Base-by-base conservation (phyloP, 2,888 invertebrate species). In the Orthosia gracilis region DNA sequence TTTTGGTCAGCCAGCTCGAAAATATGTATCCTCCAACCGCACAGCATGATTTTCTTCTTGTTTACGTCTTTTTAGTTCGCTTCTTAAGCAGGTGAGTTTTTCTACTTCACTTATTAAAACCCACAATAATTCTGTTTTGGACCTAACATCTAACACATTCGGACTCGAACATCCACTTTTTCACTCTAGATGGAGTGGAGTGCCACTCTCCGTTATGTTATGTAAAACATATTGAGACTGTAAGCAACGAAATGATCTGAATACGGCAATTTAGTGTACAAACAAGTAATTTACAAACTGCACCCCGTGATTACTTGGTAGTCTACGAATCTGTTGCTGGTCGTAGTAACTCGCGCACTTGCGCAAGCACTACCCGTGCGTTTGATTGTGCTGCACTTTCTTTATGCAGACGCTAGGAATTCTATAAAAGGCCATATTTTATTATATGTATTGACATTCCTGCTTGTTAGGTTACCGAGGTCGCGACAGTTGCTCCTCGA, bases 381-480 rank as follows among this genome's bases (percentile, higher is more conserved):
- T 78, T 80, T 73, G 70, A 75, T 84, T 80, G 69, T 76, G 70
- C 67, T 75, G 82, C 84, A 82, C 86, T 86, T 86, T 86, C 87
- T 84, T 87, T 80, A 82, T 71, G 76, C 72, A 78, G 68, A 69
- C 68, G 47, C 61, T 65, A 66, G 58, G 55, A 68, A 72, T 76
- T 70, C 61, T 73, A 70, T 80, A 63, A 63, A 55, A 68, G 47
- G 49, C 55, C 63, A 31, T 49, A 63, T n/a, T 70, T 55, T 57
- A 72, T 61, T 65, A 59, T 18, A 31, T 40, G 40, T 9, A 65
- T n/a, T 47, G 55, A 11, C 52, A 57, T 66, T 47, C 45, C n/a
- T 12, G 23, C n/a, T 62, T 5, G 49, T 47, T 47, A 23, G 66
- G 62, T 58, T 31, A 52, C 40, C 12, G 61, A 62, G 66, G 66